Conservation (phyloP, 1,140 invertebrate genomes). For the Nasonia vitripennis region DNA sequence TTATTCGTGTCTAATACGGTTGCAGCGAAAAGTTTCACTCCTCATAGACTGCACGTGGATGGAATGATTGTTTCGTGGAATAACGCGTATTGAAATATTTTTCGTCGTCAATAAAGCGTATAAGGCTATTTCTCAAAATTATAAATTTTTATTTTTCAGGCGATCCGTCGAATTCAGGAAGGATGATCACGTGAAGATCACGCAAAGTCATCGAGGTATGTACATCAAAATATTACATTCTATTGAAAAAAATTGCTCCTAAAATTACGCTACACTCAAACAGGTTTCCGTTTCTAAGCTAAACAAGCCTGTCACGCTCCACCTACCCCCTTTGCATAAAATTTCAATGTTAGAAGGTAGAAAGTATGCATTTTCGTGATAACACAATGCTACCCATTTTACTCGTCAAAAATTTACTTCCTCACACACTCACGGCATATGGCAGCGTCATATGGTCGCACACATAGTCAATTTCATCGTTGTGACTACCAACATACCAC, state of each 20-base stretch:
- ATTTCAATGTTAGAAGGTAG: not conserved
- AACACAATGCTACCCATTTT: not conserved
- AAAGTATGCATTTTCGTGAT: not conserved
- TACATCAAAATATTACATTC: too few relatives aligned
- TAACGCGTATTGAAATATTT: not conserved
- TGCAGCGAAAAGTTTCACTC: not conserved
- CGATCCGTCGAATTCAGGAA: not conserved
- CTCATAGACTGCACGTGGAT: not conserved
- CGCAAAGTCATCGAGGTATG: not conserved
- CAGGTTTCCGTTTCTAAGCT: not conserved
- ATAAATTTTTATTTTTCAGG: not conserved
- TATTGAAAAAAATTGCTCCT: too few relatives aligned
- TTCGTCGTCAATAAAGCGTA: not conserved
- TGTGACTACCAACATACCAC: not conserved
- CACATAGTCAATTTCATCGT: not conserved
- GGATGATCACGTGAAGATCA: constrained; percentile 3
- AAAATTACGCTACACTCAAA: too few relatives aligned
- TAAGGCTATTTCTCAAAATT: not conserved
- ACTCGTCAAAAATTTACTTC: not conserved
- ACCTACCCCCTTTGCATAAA: not conserved
- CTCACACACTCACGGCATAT: not conserved
- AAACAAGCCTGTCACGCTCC: not conserved
- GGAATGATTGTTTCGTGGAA: not conserved
- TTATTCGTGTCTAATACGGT: constrained; percentile 1
- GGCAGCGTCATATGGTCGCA: constrained; percentile 27